A percentile compares a stretch with the other conserved stretches of the same genome.
Conservation (phyloP, 1,140 invertebrate species). For the Drosophila sp. region DNA sequence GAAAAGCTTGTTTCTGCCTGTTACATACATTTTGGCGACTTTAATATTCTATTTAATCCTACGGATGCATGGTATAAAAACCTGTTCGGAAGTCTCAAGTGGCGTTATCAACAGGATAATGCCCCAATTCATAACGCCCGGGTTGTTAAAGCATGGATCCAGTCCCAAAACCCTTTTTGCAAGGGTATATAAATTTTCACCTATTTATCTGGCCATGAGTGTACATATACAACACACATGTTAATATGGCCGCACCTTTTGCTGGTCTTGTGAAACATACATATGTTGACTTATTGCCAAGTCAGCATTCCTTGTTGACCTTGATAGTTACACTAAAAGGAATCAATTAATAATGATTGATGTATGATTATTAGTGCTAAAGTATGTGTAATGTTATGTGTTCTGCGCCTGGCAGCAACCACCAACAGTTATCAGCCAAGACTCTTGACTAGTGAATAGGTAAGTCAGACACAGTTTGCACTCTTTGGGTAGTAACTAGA, state of each 20-base stretch:
- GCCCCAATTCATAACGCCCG: no score
- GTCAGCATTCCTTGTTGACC: conserved; percentile 47
- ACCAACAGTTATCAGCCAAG: background rate
- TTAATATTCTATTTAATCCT: no score
- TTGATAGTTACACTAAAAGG: conserved; percentile 37
- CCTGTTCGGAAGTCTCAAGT: no score
- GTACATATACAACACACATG: no score
- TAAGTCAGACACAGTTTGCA: background rate
- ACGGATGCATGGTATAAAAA: no score
- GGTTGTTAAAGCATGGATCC: no score
- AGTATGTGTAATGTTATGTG: background rate
- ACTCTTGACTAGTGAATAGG: background rate
- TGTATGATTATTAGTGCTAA: conserved; percentile 13
- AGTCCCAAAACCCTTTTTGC: no score
- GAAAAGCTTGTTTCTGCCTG: no score
- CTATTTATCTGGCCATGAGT: no score
- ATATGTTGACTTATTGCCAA: background rate
- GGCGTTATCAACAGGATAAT: no score
- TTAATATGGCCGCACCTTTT: conserved; percentile 6
- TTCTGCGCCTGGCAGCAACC: background rate
- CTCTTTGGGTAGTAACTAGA: background rate
- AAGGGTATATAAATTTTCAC: no score
- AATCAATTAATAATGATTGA: conserved; percentile 65
- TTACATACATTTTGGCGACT: no score
- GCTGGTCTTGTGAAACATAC: background rate